A percentile compares a stretch with the other conserved stretches of the same genome.
Conservation (phyloP, 37 sponge, comb jelly and placozoan species). For the Tethya wilhelma region DNA sequence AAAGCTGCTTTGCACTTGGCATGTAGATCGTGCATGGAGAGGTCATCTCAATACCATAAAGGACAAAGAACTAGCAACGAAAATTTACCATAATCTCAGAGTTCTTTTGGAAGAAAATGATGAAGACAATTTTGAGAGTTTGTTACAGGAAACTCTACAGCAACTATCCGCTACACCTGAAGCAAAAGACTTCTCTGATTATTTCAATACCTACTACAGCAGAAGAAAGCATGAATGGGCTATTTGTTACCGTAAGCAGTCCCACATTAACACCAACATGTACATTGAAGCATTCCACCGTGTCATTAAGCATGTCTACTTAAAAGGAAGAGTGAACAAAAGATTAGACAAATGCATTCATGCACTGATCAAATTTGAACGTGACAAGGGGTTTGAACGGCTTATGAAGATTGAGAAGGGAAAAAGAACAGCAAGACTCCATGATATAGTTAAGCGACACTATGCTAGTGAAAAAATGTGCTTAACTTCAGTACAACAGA, state of each 20-base stretch:
- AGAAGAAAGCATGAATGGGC: constrained; percentile 57
- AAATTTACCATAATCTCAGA: constrained; percentile 52
- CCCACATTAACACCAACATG: constrained; percentile 66
- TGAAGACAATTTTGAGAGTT: constrained; percentile 18
- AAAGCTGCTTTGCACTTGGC: constrained; percentile 52
- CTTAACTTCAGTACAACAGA: too few species aligned
- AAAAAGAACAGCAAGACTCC: constrained; percentile 22
- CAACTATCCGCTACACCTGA: not conserved
- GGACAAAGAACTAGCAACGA: not conserved
- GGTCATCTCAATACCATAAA: constrained; percentile 1
- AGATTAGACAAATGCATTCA: constrained; percentile 46
- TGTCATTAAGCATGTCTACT: constrained; percentile 47
- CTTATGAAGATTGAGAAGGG: constrained; percentile 57
- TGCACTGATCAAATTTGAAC: constrained; percentile 38
- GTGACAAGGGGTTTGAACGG: constrained; percentile 65
- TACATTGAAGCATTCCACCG: constrained; percentile 64
- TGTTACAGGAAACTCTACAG: constrained; percentile 6
- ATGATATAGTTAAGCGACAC: too few species aligned
- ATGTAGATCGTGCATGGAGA: constrained; percentile 67
- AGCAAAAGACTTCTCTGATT: constrained; percentile 12
- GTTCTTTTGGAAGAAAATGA: constrained; percentile 49
- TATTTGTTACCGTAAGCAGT: constrained; percentile 33
- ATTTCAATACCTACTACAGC: constrained; percentile 39
- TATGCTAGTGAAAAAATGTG: too few species aligned
- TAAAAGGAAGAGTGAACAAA: constrained; percentile 43